Evolutionary conservation across 2,113 vertebrate genomes (phyloP).

Genomic region (Caretta caretta): DNA sequence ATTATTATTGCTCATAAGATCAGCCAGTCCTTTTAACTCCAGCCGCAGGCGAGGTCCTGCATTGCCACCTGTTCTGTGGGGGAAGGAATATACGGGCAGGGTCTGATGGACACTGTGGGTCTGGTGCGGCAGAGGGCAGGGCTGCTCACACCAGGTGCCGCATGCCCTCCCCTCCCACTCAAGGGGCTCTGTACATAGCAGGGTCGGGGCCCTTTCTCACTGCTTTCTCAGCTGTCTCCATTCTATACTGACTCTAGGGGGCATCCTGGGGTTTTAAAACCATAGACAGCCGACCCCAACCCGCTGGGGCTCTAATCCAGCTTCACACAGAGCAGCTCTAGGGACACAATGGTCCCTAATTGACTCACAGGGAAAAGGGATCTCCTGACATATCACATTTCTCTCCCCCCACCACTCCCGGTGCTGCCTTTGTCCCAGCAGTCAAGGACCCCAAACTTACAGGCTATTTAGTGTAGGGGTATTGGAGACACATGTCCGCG

Average conservation of each 20-base stretch:
- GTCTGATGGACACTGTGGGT: background rate
- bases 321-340: fast-evolving
- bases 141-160: background rate
- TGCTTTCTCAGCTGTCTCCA: background rate
- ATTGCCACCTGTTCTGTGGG: background rate
- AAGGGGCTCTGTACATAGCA: background rate
- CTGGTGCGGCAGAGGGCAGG: background rate
- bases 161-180: background rate
- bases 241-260: background rate
- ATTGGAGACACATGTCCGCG: background rate
- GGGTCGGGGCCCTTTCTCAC: background rate
- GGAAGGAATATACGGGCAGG: background rate
- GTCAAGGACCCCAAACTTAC: background rate
- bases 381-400: background rate
- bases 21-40: background rate
- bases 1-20: background rate
- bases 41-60: background rate
- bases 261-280: background rate
- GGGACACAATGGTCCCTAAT: fast-evolving
- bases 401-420: background rate
- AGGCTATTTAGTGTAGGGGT: background rate
- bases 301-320: background rate
- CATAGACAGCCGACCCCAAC: background rate
- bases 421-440: fast-evolving
- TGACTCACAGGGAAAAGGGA: background rate